phyloP scores from a whole-genome alignment of 2,113 vertebrate species.

The Pholis gunnellus region DNA sequence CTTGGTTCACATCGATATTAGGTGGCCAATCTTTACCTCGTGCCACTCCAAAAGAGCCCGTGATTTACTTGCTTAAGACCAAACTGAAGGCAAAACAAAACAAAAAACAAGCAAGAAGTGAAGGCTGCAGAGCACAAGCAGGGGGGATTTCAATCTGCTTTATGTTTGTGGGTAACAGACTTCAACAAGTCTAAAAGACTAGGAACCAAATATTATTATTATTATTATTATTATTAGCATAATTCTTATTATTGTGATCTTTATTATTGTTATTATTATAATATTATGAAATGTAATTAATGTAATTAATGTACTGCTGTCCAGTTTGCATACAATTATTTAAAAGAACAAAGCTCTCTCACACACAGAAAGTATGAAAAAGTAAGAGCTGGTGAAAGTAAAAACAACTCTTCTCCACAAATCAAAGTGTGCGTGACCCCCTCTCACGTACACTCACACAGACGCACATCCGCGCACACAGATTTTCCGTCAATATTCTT shows the following conservation, averaged over 20 bases:
- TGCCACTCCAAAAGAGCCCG: not conserved
- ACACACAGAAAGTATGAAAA: not conserved
- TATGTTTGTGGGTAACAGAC: not conserved
- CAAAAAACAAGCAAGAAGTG: not conserved
- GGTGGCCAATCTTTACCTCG: too few species aligned
- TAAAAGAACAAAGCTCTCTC: not conserved
- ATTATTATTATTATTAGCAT: too few species aligned
- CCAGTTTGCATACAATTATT: not conserved
- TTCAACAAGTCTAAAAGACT: not conserved
- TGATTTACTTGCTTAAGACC: not conserved
- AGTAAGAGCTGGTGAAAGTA: not conserved
- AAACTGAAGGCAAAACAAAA: not conserved
- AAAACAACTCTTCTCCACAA: slow-evolving; percentile 26
- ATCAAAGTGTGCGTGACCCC: slow-evolving; percentile 27
- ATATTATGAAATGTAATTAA: too few species aligned
- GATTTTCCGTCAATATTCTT: slow-evolving; percentile 47
- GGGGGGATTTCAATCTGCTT: not conserved
- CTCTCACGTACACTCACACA: slow-evolving; percentile 1
- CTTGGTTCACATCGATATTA: too few species aligned
- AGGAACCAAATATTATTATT: not conserved
- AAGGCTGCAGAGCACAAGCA: not conserved
- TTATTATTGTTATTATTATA: too few species aligned
- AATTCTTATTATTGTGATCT: too few species aligned
- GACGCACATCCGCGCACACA: not conserved
- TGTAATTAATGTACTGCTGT: not conserved